These are phyloP conservation scores for Seira ritae DNA, from an alignment of 2,888 invertebrate species.

Conservation along the genomic window DNA sequence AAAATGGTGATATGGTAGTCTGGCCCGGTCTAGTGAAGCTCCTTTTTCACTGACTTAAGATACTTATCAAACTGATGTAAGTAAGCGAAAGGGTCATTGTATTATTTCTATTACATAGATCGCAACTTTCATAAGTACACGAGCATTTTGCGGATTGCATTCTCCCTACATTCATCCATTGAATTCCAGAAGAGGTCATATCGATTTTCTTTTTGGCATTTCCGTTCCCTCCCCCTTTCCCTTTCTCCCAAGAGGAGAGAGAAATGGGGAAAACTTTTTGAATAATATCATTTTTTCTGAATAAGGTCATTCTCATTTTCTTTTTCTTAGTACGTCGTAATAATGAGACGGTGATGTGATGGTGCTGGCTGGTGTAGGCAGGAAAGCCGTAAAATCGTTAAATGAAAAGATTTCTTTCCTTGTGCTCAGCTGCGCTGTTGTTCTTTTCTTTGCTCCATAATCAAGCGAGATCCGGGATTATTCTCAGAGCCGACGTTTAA, in stretches of 20 bases:
- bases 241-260: not conserved
- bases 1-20: too few relatives aligned
- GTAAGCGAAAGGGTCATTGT: constrained; percentile 19
- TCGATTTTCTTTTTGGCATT: constrained; percentile 60
- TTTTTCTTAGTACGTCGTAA: not conserved
- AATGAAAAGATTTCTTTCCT: too few relatives aligned
- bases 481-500: too few relatives aligned
- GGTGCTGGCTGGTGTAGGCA: too few relatives aligned
- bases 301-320: constrained; percentile 56
- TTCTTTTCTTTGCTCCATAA: too few relatives aligned
- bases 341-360: not conserved
- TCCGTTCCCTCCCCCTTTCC: constrained; percentile 30
- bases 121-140: too few relatives aligned
- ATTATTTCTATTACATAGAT: constrained; percentile 21
- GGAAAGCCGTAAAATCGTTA: too few relatives aligned
- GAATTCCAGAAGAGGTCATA: constrained; percentile 36
- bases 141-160: too few relatives aligned
- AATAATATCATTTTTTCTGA: constrained; percentile 43
- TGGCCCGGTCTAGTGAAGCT: too few relatives aligned
- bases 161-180: not conserved
- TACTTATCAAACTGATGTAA: constrained; percentile 20
- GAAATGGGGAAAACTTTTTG: constrained; percentile 31
- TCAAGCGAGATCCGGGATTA: too few relatives aligned
- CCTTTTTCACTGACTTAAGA: not conserved
- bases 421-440: too few relatives aligned